Base-by-base conservation (phyloP, 1,140 invertebrate species). In the Eulimnadia texana region DNA sequence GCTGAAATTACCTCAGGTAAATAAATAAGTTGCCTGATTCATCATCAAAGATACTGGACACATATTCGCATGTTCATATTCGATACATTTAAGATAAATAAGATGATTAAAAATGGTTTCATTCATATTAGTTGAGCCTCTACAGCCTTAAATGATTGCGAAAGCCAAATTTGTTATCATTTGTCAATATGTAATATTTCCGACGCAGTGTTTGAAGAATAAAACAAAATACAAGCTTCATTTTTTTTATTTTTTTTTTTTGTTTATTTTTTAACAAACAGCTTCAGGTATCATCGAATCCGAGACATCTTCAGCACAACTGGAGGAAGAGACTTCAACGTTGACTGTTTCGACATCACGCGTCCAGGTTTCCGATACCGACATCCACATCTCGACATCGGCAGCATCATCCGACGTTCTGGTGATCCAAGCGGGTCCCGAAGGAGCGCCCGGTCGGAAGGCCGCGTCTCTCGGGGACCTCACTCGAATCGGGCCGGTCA, bases 391-490 rank as follows among this genome's bases (percentile, higher is more conserved):
- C 6, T 19, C 55, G 22, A 33, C 55, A 9, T 28, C 55, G 22
- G 33, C 28, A 10, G 55, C 27, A 16, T 33, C 55, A 9, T n/a
- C n/a, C n/a, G 55, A 57, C 27, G 29, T 33, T 13, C 16, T 29
- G 55, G 28, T 57, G 20, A 57, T 57, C 27, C 22, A 10, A 1
- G 20, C 23, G 16, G 3, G 24, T 10, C 29, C 55, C 22, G 28
- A 57, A 22, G 52, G 28, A 25, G 52, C 52, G 13, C 52, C 24
- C 52, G 83, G 82, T 66, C 75, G 86, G 25, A 88, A 86, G 75
- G 85, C 86, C 1, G 83, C 85, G 0, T 89, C 86, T 59, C 74
- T 89, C 2, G 86, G 86, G 2, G 88, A 90, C 71, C 71, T 90
- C 28, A 86, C 85, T 0, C 82, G 82, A 69, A 81, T 88, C 63